Evolutionary conservation across 2,888 invertebrate genomes (phyloP), one percentile per base, ranked within the genome.

Genomic region (Philaethria dido): DNA sequence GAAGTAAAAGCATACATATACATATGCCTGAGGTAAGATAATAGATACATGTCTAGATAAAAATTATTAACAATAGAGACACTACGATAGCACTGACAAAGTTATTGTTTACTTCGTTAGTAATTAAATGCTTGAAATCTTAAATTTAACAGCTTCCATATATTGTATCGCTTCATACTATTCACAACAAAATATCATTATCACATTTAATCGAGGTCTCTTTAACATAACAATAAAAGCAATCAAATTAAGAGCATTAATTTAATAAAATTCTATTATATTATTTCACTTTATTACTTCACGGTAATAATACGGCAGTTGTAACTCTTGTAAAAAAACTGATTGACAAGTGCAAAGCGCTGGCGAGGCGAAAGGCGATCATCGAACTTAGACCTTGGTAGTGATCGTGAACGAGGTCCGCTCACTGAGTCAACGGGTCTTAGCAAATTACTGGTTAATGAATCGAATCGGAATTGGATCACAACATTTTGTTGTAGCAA

Each of bases 371-470:
- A 89, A 88, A 86, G 78, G 95, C 93, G 90, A 83, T 76, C 89
- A 85, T 87, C 89, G 91, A 91, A 90, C 91, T 67, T 75, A 72
- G 81, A 76, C 91, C 91, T 92, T 89, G 91, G 75, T 88, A 85
- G 79, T 89, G 90, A 88, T 82, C 87, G 80, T 81, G 81, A 78
- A 68, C 85, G 75, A 87, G 88, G 86, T 74, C 80, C 78, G 73
- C 74, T 78, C 77, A 75, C 76, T 72, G 74, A 70, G 73, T 73
- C 71, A 65, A 70, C 68, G 72, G 73, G 68, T 71, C 71, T 59
- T 67, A 25, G 55, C 20, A 18, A 57, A 20, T 57, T 42, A 62
- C 42, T 63, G 52, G 48, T 62, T 66, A 66, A 44, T 50, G 55
- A 54, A 29, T 57, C 33, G 42, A 45, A 61, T 64, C 47, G 45